Conservation (phyloP, 2,888 invertebrate species). For the Zonitis immaculata region DNA sequence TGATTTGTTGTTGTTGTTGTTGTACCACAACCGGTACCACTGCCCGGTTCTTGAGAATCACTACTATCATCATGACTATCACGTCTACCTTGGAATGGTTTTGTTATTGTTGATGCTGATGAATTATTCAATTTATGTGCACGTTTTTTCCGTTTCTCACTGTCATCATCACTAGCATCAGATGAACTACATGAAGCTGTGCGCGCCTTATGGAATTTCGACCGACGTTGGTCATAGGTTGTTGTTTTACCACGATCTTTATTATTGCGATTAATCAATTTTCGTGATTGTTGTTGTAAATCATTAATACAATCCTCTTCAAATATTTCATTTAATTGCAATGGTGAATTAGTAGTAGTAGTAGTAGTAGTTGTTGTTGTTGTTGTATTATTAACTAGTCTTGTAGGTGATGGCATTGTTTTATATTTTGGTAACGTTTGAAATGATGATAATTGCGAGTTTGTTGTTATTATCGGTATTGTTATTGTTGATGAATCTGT, state of each 20-base stretch:
- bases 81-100: conserved; percentile 51
- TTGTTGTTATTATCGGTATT: conserved; percentile 51
- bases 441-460: conserved; percentile 30
- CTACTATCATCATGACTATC: conserved; percentile 84
- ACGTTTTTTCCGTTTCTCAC: conserved; percentile 76
- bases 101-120: conserved; percentile 40
- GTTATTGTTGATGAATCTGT: conserved; percentile 55
- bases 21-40: conserved; percentile 25
- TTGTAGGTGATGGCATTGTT: conserved; percentile 57
- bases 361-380: conserved; percentile 14
- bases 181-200: conserved; percentile 93
- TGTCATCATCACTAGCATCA: conserved; percentile 86
- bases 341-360: conserved; percentile 42
- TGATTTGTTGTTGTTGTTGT: conserved; percentile 14
- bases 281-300: conserved; percentile 24
- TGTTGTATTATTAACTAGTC: no score
- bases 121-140: conserved; percentile 63
- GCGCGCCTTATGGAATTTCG: conserved; percentile 66
- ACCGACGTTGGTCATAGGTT: conserved; percentile 57
- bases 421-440: conserved; percentile 51
- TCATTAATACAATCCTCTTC: conserved; percentile 54
- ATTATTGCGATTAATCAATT: conserved; percentile 37
- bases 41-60: conserved; percentile 72
- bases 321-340: conserved; percentile 62
- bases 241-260: conserved; percentile 39